phyloP scores from a whole-genome alignment of 2,797 vertebrate genomes.

The Halcyon smyrnensis region DNA sequence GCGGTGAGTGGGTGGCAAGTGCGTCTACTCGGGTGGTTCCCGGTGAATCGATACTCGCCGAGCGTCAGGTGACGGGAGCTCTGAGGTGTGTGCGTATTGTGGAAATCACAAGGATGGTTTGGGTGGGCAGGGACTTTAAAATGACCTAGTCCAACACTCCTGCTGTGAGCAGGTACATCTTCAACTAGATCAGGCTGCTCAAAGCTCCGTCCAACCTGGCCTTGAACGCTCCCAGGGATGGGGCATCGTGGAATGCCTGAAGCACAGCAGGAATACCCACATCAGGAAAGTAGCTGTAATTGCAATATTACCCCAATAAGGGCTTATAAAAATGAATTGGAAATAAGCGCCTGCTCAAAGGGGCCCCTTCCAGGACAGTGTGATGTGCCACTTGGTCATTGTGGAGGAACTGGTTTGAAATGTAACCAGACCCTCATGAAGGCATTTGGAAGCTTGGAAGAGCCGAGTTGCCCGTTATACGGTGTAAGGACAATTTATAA shows the following conservation, averaged over 20 bases:
- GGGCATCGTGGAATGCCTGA: not conserved
- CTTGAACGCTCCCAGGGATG: not conserved
- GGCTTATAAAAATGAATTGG: fast-evolving
- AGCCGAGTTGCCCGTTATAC: fast-evolving
- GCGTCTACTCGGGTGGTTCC: not conserved
- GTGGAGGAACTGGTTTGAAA: not conserved
- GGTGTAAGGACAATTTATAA: not conserved
- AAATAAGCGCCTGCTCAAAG: not conserved
- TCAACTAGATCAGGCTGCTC: not conserved
- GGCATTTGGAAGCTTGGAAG: not conserved
- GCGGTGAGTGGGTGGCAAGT: no score
- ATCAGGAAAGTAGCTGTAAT: fast-evolving
- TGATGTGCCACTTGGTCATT: fast-evolving
- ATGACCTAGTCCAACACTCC: not conserved
- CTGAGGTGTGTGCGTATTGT: fast-evolving
- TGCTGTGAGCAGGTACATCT: not conserved
- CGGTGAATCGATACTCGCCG: fast-evolving
- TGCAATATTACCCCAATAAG: fast-evolving
- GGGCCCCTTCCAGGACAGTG: not conserved
- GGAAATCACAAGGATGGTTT: not conserved
- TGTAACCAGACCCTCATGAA: fast-evolving
- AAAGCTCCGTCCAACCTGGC: not conserved
- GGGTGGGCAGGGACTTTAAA: not conserved
- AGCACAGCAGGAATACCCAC: not conserved
- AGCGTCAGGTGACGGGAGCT: fast-evolving